phyloP scores from a whole-genome alignment of 1,140 invertebrate species.

The Neuroterus valhalla region DNA sequence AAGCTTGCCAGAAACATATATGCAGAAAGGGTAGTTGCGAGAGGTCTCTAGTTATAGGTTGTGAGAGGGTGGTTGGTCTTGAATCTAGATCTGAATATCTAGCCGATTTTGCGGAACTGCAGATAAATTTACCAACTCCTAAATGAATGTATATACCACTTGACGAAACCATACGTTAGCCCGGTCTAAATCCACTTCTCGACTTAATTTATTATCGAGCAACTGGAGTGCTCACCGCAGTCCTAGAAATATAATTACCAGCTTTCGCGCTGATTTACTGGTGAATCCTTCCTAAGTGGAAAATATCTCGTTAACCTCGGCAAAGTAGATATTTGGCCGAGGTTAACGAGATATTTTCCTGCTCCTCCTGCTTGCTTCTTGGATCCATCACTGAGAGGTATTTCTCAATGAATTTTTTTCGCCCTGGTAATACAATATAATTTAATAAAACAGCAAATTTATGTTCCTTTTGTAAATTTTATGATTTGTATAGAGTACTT shows the following conservation, averaged over 20 bases:
- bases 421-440: too few species aligned
- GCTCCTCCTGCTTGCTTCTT: not conserved
- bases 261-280: constrained; percentile 15
- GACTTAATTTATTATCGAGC: constrained; percentile 30
- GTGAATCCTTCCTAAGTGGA: constrained; percentile 8
- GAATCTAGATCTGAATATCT: constrained; percentile 27
- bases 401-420: too few species aligned
- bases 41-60: constrained; percentile 7
- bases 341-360: constrained; percentile 21
- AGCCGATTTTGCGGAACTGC: constrained; percentile 13
- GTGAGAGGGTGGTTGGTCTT: constrained; percentile 15
- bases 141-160: constrained; percentile 28
- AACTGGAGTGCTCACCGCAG: constrained; percentile 19
- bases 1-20: constrained; percentile 21
- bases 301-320: too few species aligned
- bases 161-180: constrained; percentile 22
- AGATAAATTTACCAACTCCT: constrained; percentile 14
- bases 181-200: constrained; percentile 17
- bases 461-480: too few species aligned
- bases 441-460: too few species aligned
- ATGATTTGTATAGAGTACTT: too few species aligned
- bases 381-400: not conserved
- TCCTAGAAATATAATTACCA: constrained; percentile 26
- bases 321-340: not conserved
- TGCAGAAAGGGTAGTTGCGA: not conserved